Conservation (phyloP, 1,140 invertebrate species). For the Cataglyphis hispanica region DNA sequence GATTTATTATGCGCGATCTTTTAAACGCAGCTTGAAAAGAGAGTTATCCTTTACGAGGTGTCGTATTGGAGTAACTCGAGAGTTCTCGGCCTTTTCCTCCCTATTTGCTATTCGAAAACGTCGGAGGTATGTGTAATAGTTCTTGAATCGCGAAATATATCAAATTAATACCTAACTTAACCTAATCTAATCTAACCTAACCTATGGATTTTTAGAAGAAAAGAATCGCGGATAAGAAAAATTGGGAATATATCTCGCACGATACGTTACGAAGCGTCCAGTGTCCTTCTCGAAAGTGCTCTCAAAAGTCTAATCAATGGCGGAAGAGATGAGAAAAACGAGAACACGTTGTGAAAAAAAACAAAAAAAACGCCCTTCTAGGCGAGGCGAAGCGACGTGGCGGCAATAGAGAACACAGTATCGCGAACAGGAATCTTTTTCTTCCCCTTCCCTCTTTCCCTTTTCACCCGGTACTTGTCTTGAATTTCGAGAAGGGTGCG, state of each 20-base stretch:
- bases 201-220: neutral
- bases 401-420: constrained; percentile 67
- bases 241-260: neutral
- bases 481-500: constrained; percentile 78
- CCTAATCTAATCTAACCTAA: no score
- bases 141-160: neutral
- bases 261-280: neutral
- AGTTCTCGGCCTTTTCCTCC: no score
- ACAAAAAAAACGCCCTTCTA: constrained; percentile 25
- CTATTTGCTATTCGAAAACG: no score
- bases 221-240: neutral
- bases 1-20: no score
- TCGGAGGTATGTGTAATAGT: neutral
- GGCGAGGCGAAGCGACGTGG: neutral
- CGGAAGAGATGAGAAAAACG: constrained; percentile 64
- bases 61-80: no score
- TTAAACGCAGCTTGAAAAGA: no score
- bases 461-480: constrained; percentile 54
- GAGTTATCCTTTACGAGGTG: no score
- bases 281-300: constrained; percentile 2
- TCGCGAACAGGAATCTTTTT: constrained; percentile 69
- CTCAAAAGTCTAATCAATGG: constrained; percentile 55
- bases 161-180: no score
- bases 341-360: constrained; percentile 48
- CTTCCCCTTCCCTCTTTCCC: constrained; percentile 12